Base-by-base conservation (phyloP, 1,140 invertebrate genomes). In the Hyles euphorbiae region DNA sequence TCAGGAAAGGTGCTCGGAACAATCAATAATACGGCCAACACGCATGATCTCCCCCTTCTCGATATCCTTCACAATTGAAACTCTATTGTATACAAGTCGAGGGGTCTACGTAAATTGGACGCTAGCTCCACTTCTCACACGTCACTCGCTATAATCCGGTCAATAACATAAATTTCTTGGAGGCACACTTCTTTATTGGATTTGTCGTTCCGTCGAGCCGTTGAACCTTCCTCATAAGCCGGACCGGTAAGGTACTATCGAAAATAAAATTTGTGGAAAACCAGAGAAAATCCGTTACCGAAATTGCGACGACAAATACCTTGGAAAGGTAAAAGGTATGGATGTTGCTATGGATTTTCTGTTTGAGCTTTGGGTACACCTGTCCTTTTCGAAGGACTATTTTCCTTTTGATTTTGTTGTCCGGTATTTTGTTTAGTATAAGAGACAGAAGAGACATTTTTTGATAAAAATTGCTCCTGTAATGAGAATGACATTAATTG, bases 101-200 rank as follows among this genome's bases (percentile, higher is more conserved):
- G 60, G 55, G 76, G 52, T 72, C 77, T 63, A 9, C 10, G 44
- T 65, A 66, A 12, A 12, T 53, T 80, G 76, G 81, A 65, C 65
- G 51, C 60, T 63, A 72, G 63, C 63, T 65, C 66, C 56, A 70
- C 61, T 70, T 70, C 73, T 78, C 75, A 65, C 80, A 81, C 76
- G 80, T 82, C 80, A 80, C 67, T 78, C 73, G 65, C 61, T 76
- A 83, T 84, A 87, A 82, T 81, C 74, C 74, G 78, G 76, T 83
- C 77, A 83, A 83, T 87, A 83, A 82, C 78, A 83, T 83, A 83
- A 82, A 84, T 81, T 85, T 87, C 74, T 83, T 76, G 58, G 66
- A 76, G 72, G 74, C 75, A 76, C 60, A 70, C 62, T 75, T 78
- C 83, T 79, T 83, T 87, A 86, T 87, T 83, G 77, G 74, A 81